Evolutionary conservation across 1,140 invertebrate species (phyloP), one percentile per base, ranked within the genome.

Genomic region (Caerostris darwini): DNA sequence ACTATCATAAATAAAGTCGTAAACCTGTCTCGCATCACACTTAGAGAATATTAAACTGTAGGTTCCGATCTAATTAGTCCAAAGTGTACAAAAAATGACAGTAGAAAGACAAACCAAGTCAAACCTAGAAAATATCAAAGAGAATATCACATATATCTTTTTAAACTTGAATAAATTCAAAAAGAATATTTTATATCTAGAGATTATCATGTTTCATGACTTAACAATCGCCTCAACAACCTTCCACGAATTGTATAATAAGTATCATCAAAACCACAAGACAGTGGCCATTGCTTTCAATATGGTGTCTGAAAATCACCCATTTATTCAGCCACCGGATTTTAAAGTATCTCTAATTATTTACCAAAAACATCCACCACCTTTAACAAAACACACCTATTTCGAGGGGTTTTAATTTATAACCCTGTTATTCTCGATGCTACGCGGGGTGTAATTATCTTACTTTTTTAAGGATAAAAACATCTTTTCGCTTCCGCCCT

Each of bases 321-420:
- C 57, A 85, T 34, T 69, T 69, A 17, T 6, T 17, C 54, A 7
- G 64, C 88, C 54, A 50, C 85, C 34, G n/a, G 58, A 64, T 59
- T n/a, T 90, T 57, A 61, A 88, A 88, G 57, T 67, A 34, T 59
- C 81, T 58, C 14, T 53, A 85, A 85, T 85, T 92, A 92, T 85
- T 92, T 92, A 92, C 90, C 81, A 83, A 92, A 92, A 85, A 34
- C 77, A 85, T 54, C 81, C 50, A 85, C 82, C 59, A 54, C 58
- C 57, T 64, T 67, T 56, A 81, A n/a, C 77, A 54, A 92, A 85
- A 85, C 90, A 85, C 90, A 85, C 90, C 90, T 92, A 85, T 85
- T 92, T 92, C 56, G 3, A 71, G 83, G 81, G 90, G 50, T 92
- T 91, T 92, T 92, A 92, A 92, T 92, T 92, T 92, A 92, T 92